phyloP scores from a whole-genome alignment of 2,113 vertebrate genomes.

The Emydocephalus ijimae region DNA sequence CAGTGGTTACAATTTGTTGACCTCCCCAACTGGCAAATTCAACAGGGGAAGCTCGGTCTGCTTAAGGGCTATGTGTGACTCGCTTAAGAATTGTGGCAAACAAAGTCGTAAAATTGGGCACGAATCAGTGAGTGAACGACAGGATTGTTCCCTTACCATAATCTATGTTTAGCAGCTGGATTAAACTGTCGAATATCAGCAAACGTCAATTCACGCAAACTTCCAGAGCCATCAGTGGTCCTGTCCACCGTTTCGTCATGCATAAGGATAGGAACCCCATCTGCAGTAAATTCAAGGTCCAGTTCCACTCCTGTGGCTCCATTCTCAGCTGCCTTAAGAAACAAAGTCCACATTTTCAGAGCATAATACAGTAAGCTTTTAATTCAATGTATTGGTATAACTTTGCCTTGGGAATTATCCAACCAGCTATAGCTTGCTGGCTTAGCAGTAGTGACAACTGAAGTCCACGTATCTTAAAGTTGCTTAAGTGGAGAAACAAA shows the following conservation, averaged over 20 bases:
- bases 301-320: conserved; percentile 89
- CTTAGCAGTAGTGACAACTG: no score
- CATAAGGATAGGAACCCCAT: conserved; percentile 91
- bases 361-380: not conserved
- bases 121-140: not conserved
- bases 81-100: not conserved
- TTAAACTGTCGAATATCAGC: conserved; percentile 83
- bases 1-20: not conserved
- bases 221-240: conserved; percentile 88
- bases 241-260: conserved; percentile 91
- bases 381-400: not conserved
- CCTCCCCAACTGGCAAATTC: not conserved
- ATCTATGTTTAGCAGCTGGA: conserved; percentile 86
- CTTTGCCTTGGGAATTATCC: not conserved
- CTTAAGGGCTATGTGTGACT: not conserved
- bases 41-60: not conserved
- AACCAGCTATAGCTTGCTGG: no score
- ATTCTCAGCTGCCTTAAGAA: conserved; percentile 86
- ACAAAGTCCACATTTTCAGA: conserved; percentile 14
- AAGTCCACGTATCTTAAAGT: not conserved
- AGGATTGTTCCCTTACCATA: conserved; percentile 69
- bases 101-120: not conserved
- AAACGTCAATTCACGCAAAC: conserved; percentile 77
- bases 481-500: not conserved
- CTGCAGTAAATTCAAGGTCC: conserved; percentile 91